These are phyloP conservation scores for Rhodinocichla rosea DNA, from an alignment of 2,113 vertebrate genomes.

Conservation along the genomic window DNA sequence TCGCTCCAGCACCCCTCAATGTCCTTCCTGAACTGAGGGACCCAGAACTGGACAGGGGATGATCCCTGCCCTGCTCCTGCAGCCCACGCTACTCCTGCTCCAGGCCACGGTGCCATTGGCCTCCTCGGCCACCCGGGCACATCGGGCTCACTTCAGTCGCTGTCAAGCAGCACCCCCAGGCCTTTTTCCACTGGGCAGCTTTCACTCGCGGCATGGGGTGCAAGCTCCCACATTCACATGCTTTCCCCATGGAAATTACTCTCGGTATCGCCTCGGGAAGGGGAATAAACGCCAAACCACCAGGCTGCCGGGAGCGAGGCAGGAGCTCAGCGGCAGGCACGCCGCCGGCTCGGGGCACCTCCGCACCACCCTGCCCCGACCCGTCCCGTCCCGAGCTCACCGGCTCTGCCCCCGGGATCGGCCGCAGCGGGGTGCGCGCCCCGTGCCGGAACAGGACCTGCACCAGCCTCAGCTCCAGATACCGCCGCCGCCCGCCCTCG, in stretches of 20 bases:
- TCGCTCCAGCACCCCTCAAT: accelerated
- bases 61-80: neutral
- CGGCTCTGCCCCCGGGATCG: slow-evolving; percentile 79
- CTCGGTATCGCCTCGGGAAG: neutral
- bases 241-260: neutral
- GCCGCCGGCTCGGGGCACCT: neutral
- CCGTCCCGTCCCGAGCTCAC: slow-evolving; percentile 45
- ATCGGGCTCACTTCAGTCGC: neutral
- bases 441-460: slow-evolving; percentile 89
- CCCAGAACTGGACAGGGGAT: neutral
- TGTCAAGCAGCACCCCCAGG: neutral
- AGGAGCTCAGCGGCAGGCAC: neutral
- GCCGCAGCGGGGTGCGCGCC: slow-evolving; percentile 86
- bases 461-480: slow-evolving; percentile 79
- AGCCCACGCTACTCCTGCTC: too few species aligned
- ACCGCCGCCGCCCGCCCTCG: neutral
- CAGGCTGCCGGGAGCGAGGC: neutral
- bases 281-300: accelerated
- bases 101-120: neutral
- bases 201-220: neutral
- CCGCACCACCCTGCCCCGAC: accelerated
- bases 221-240: accelerated
- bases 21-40: neutral
- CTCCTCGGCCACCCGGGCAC: neutral
- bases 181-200: neutral